phyloP scores from a whole-genome alignment of 2,113 vertebrate genomes.

The Phylloscopus whistleri region DNA sequence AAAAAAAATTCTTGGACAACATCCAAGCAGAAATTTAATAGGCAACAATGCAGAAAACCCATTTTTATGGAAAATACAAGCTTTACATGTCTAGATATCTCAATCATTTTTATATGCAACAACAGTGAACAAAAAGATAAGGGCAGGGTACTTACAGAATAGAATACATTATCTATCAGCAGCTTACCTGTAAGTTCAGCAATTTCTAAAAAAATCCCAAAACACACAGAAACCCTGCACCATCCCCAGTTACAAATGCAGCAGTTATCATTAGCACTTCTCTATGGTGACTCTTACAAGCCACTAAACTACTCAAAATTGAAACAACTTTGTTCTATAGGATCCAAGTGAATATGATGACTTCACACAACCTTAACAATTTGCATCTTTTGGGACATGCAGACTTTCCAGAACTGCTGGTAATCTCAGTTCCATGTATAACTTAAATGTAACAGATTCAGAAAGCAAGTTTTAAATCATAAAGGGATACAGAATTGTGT shows the following conservation, averaged over 20 bases:
- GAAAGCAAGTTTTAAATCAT: neutral
- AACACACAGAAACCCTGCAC: neutral
- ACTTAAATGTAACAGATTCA: neutral
- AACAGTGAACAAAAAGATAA: neutral
- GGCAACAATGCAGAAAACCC: neutral
- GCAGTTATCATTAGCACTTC: neutral
- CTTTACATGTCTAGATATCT: neutral
- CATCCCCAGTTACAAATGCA: neutral
- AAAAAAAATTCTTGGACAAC: neutral
- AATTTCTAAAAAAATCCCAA: neutral
- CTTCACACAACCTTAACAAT: neutral
- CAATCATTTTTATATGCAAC: neutral
- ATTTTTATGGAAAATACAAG: conserved; percentile 3
- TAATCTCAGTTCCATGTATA: neutral
- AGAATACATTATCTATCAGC: neutral
- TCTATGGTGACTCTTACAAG: neutral
- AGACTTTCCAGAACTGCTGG: neutral
- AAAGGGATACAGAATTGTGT: neutral
- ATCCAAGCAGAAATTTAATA: neutral
- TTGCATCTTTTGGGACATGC: neutral
- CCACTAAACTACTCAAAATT: neutral
- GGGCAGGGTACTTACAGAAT: neutral
- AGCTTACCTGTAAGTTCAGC: neutral
- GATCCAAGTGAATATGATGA: neutral
- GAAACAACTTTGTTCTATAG: neutral